Evolutionary conservation across 2,113 vertebrate species (phyloP).

Genomic region (Aplodontia rufa): DNA sequence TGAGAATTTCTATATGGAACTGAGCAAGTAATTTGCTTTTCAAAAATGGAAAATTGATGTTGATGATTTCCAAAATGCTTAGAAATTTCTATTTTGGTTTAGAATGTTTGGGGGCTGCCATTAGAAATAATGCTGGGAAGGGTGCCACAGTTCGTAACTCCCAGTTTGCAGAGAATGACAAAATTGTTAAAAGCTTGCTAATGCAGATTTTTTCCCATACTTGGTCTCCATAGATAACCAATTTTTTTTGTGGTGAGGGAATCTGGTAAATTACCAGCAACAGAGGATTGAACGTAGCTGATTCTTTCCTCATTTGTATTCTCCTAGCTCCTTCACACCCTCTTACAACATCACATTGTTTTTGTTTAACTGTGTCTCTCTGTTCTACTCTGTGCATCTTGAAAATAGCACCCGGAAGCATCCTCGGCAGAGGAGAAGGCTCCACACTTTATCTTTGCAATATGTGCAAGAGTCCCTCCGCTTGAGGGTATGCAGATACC

Average conservation of each 20-base stretch:
- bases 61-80: not conserved
- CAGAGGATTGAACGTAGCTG: not conserved
- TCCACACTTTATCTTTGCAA: not conserved
- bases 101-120: not conserved
- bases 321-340: not conserved
- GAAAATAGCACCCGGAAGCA: not conserved
- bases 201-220: not conserved
- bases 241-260: not conserved
- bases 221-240: not conserved
- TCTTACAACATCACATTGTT: not conserved
- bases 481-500: not conserved
- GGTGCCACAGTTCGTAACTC: not conserved
- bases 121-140: not conserved
- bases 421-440: not conserved
- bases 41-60: not conserved
- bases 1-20: not conserved
- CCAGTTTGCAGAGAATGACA: not conserved
- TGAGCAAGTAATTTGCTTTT: not conserved
- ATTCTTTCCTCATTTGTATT: constrained; percentile 24
- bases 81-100: not conserved
- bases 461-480: not conserved
- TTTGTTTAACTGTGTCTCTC: constrained; percentile 9
- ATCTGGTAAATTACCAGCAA: constrained; percentile 27
- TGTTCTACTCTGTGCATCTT: not conserved
- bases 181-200: not conserved